These are phyloP conservation scores for Cydia fagiglandana DNA, from an alignment of 1,140 invertebrate species.

Conservation along the genomic window DNA sequence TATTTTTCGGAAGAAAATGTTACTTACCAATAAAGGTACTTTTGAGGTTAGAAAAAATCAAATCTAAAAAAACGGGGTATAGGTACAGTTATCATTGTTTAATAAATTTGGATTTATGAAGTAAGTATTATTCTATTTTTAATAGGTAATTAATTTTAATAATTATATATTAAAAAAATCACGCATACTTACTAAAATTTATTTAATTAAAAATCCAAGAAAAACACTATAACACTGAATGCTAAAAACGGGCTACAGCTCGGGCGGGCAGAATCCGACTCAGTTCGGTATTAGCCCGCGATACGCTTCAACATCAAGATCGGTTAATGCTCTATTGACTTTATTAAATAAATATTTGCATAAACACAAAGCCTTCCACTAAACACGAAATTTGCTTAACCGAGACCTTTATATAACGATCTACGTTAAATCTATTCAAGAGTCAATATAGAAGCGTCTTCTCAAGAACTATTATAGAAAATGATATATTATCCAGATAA, in stretches of 20 bases:
- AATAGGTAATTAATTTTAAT: too few relatives aligned
- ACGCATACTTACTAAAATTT: neutral
- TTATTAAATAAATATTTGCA: slow-evolving; percentile 12
- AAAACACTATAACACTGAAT: neutral
- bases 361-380: neutral
- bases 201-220: neutral
- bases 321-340: neutral
- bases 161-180: too few relatives aligned
- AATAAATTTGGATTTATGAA: too few relatives aligned
- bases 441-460: neutral
- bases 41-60: too few relatives aligned
- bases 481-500: neutral
- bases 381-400: neutral
- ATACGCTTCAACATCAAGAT: neutral
- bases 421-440: neutral
- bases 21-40: too few relatives aligned
- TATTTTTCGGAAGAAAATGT: too few relatives aligned
- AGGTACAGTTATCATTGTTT: too few relatives aligned
- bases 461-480: neutral
- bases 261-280: neutral
- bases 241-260: slow-evolving; percentile 4
- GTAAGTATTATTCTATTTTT: too few relatives aligned
- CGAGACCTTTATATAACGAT: neutral
- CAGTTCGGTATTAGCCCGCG: neutral
- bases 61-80: too few relatives aligned